Evolutionary conservation across 2,888 invertebrate species (phyloP).

Genomic region (Drosophila niveifrons): DNA sequence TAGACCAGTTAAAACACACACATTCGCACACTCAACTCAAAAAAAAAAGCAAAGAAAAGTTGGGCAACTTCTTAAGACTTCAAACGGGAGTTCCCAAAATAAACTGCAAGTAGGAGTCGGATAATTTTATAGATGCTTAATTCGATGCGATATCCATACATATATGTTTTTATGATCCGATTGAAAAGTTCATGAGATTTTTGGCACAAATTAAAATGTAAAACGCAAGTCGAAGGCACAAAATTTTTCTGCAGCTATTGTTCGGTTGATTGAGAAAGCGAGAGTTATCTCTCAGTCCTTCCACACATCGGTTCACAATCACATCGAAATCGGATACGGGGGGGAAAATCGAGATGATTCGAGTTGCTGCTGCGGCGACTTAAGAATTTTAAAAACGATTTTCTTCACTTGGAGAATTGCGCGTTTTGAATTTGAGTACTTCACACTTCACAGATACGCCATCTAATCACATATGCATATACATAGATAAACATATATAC

Average conservation of each 20-base stretch:
- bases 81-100: constrained; percentile 40
- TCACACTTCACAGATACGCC: constrained; percentile 28
- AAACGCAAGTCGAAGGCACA: no score
- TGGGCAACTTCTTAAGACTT: constrained; percentile 9
- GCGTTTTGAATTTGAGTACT: constrained; percentile 47
- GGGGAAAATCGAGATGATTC: background rate
- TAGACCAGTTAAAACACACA: background rate
- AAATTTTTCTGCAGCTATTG: no score
- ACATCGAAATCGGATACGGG: background rate
- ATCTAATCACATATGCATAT: constrained; percentile 6
- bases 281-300: no score
- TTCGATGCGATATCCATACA: no score
- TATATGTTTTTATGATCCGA: no score
- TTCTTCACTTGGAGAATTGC: constrained; percentile 55
- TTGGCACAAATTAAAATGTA: no score
- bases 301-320: no score
- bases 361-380: constrained; percentile 39
- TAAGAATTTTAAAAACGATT: constrained; percentile 59
- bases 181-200: no score
- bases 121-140: no score
- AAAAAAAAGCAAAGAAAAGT: background rate
- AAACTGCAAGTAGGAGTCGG: constrained; percentile 38
- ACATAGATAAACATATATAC: constrained; percentile 18
- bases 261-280: no score
- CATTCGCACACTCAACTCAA: background rate